Conservation (phyloP, 1,140 invertebrate genomes). For the Drosophila bipectinata region DNA sequence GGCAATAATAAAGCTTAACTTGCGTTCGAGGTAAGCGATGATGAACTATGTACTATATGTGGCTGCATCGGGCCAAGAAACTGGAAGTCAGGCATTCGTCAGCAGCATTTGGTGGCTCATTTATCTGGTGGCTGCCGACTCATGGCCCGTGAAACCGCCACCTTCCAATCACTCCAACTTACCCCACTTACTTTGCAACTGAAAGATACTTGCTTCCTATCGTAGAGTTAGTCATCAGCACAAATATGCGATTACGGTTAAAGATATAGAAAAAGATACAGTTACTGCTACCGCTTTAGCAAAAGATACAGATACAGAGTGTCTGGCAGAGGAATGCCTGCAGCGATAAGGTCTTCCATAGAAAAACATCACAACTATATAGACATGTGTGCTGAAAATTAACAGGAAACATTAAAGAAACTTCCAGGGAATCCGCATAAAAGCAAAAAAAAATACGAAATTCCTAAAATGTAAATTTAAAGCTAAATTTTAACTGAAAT, state of each 20-base stretch:
- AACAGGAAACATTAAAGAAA: too few relatives aligned
- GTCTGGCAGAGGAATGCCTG: constrained; percentile 12
- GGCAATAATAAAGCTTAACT: constrained; percentile 80
- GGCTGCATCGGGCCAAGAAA: constrained; percentile 5
- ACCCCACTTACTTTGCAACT: not conserved
- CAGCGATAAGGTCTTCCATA: constrained; percentile 1
- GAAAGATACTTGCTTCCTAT: constrained; percentile 41
- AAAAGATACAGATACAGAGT: constrained; percentile 28
- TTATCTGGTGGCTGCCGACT: constrained; percentile 15
- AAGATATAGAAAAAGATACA: constrained; percentile 23
- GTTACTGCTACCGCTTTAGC: constrained; percentile 5
- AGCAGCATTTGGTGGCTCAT: constrained; percentile 43
- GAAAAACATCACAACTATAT: too few relatives aligned
- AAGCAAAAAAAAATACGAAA: too few relatives aligned
- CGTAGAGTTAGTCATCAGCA: constrained; percentile 70
- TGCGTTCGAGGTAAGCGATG: constrained; percentile 72
- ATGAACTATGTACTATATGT: constrained; percentile 31
- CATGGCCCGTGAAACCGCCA: not conserved
- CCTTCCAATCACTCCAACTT: not conserved
- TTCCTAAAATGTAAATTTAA: too few relatives aligned
- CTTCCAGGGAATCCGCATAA: too few relatives aligned
- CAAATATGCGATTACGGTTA: constrained; percentile 62
- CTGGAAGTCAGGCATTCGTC: constrained; percentile 31
- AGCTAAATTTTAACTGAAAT: too few relatives aligned
- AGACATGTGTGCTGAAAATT: too few relatives aligned